Base-by-base conservation (phyloP, 2,113 vertebrate genomes). In the Phasianus colchicus region DNA sequence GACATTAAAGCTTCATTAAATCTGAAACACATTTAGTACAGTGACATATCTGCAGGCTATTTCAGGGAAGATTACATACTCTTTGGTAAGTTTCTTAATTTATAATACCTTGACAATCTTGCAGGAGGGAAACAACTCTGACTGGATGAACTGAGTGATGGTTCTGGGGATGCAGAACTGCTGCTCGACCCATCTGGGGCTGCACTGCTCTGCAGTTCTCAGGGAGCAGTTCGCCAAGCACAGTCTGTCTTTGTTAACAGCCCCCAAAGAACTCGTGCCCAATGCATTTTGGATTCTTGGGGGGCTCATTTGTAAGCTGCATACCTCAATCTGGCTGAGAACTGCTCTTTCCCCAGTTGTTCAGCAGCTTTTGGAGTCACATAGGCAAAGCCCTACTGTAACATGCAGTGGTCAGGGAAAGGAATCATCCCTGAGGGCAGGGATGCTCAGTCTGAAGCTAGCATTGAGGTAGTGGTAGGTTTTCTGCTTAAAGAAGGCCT, bases 1-100 rank as follows among this genome's bases (percentile, higher is more conserved):
- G 98, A 98, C 98, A 98, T 98, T 98, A 98, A 98, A 98, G 98
- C 98, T 98, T 98, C 98, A 98, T 98, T 98, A 98, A 98, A 98
- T 98, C 98, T 98, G 97, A 98, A 98, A 97, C 98, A 98, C 98
- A 98, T 98, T 98, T 98, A 98, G 97, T 98, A 98, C 98, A 98
- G 98, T 98, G 98, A 98, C 97, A 98, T 98, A 98, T 98, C 98
- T 98, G 98, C 98, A 97, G 98, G 98, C 98, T 98, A 98, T 98
- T 98, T 98, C 95, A 92, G 97, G 97, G 97, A 97, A 97, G 98
- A 98, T 98, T 98, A 98, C 97, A 98, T 97, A 96, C 96, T 97
- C 97, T 98, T 98, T 96, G 98, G 88, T 97, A 98, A 98, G 97
- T 98, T 98, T 98, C 97, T 97, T 97, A 97, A 98, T 98, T 98